Conservation (phyloP, 2,797 vertebrate genomes). For the Halcyon smyrnensis region DNA sequence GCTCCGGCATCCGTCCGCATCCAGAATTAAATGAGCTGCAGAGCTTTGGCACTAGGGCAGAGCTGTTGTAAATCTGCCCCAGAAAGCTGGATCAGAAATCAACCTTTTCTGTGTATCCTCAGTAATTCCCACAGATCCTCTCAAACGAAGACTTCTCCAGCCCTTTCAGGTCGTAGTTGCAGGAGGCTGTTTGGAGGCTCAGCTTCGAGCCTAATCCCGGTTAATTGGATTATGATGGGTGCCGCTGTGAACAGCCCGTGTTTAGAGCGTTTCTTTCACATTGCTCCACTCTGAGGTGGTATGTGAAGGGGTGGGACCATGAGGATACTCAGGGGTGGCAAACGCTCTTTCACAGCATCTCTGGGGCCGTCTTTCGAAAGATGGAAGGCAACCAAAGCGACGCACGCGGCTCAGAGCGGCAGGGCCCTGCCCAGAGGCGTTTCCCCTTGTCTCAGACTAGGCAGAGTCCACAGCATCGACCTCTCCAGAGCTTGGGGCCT, state of each 20-base stretch:
- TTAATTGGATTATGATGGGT: slow-evolving; percentile 27
- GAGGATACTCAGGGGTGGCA: not conserved
- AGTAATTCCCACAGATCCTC: slow-evolving; percentile 46
- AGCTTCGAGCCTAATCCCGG: not conserved
- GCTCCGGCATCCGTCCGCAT: not conserved
- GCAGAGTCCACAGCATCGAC: not conserved
- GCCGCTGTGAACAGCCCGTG: not conserved
- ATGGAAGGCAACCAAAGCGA: not conserved
- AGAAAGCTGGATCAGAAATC: slow-evolving; percentile 43
- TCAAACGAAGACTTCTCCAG: slow-evolving; percentile 30
- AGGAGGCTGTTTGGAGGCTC: slow-evolving; percentile 20
- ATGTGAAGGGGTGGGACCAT: not conserved
- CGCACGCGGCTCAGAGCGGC: fast-evolving
- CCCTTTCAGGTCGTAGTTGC: not conserved
- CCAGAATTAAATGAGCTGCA: slow-evolving; percentile 8
- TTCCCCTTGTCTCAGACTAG: not conserved
- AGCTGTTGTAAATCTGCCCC: slow-evolving; percentile 8
- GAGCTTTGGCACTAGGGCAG: not conserved
- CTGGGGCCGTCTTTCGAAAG: not conserved
- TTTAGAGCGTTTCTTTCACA: not conserved
- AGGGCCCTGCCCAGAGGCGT: not conserved
- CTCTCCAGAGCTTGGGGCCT: not conserved
- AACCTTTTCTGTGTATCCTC: slow-evolving; percentile 34
- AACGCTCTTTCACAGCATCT: not conserved
- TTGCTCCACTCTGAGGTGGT: not conserved